Base-by-base conservation (phyloP, 2,888 invertebrate genomes). In the Tipula vernalis region DNA sequence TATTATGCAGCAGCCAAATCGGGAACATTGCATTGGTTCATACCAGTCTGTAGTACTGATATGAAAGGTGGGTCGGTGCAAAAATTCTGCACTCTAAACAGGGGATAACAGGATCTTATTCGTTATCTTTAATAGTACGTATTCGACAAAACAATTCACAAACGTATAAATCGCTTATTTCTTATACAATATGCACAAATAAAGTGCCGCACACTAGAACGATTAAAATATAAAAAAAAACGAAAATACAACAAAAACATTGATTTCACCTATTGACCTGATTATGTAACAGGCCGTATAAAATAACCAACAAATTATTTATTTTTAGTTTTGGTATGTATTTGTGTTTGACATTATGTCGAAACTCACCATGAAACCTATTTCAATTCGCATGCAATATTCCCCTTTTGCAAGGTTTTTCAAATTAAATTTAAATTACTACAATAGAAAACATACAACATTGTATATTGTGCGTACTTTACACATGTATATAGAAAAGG, bases 301-400 rank as follows among this genome's bases (percentile, higher is more conserved):
- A 71, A 71, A 71, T 71, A 28, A 18, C 71, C 71, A 71, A 28
- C 12, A n/a, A 8, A 28, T 18, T 71, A 2, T 71, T 71, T 71
- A 5, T 39, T 39, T 39, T 39, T 39, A 39, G 5, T 71, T 1
- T 71, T 71, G 18, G 18, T 18, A 57, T n/a, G 28, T 28, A 28
- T 57, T 71, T 71, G 71, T 71, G 71, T 71, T 71, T 71, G 71
- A 71, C 71, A 71, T 71, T 71, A 71, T 71, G 71, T 71, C 71
- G 71, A 71, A 71, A 71, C 71, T 71, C 71, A 71, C 71, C 71
- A 71, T 71, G 71, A 71, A 71, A 71, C 71, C 71, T 28, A 0
- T 71, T 71, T 71, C 71, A 71, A 71, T 28, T 28, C 71, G 28
- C 18, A 28, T 28, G 10, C 71, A 71, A 71, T 13, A 71, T 71